Percentiles rank a stretch among this genome's conserved stretches.
phyloP scores from a whole-genome alignment of 1,140 invertebrate species.

The Musca domestica region DNA sequence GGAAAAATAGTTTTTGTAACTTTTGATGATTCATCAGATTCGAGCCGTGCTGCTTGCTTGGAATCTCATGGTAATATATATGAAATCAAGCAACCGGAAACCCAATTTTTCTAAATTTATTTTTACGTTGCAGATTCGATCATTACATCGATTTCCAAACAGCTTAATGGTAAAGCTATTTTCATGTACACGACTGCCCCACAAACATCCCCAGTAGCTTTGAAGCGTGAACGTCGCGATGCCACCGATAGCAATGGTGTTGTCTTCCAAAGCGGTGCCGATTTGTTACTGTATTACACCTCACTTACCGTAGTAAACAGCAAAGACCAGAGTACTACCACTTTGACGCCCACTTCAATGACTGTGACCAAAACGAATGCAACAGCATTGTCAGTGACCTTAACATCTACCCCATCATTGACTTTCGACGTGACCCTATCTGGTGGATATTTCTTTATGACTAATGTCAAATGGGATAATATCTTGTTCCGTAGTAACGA shows the following conservation, averaged over 20 bases:
- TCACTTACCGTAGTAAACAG: not conserved
- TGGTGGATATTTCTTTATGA: conserved; percentile 41
- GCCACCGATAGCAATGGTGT: conserved; percentile 28
- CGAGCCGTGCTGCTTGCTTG: conserved; percentile 48
- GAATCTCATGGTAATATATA: conserved; percentile 55
- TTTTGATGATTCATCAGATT: conserved; percentile 53
- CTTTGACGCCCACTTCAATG: conserved; percentile 24
- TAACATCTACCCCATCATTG: conserved; percentile 27
- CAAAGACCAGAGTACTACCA: not conserved
- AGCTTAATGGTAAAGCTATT: conserved; percentile 43
- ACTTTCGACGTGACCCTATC: conserved; percentile 35
- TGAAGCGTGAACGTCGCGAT: conserved; percentile 34
- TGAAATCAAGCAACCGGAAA: not conserved
- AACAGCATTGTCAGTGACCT: conserved; percentile 31
- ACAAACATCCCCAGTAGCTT: conserved; percentile 32
- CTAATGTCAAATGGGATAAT: conserved; percentile 33
- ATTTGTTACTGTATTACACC: conserved; percentile 39
- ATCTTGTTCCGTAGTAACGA: conserved; percentile 25
- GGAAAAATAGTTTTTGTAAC: conserved; percentile 47
- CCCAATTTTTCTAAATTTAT: conserved; percentile 12
- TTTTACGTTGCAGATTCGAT: conserved; percentile 49
- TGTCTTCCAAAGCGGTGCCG: conserved; percentile 29
- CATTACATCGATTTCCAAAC: conserved; percentile 40
- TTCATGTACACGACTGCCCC: conserved; percentile 45
- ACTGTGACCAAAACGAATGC: conserved; percentile 27